Conservation (phyloP, 92 coral and sea anemone genomes). For the Heliopora coerulea region DNA sequence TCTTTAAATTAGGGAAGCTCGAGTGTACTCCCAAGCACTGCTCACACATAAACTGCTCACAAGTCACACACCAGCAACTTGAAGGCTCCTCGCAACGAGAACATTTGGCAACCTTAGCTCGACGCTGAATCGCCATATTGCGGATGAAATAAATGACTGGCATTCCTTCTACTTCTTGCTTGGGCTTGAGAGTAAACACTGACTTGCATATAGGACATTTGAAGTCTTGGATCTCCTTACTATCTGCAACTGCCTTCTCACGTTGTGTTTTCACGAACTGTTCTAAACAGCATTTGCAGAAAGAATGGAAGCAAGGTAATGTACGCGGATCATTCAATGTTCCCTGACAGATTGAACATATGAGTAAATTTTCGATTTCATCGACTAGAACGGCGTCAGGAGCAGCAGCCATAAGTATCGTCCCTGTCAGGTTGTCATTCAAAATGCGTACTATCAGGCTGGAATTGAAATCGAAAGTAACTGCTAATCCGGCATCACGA, state of each 20-base stretch:
- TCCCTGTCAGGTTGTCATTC: too few relatives aligned
- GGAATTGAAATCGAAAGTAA: too few relatives aligned
- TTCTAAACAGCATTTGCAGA: constrained; percentile 22
- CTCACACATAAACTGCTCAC: constrained; percentile 32
- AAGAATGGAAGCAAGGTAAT: constrained; percentile 30
- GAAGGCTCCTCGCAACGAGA: constrained; percentile 8
- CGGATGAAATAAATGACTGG: constrained; percentile 1
- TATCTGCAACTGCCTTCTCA: constrained; percentile 8
- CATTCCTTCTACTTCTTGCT: constrained; percentile 12
- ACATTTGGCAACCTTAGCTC: background rate
- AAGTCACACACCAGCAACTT: constrained; percentile 20
- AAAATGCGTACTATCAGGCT: too few relatives aligned
- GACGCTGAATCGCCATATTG: constrained; percentile 11
- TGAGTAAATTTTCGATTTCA: background rate
- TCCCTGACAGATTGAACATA: constrained; percentile 5
- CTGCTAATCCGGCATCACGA: too few relatives aligned
- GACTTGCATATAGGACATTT: constrained; percentile 19
- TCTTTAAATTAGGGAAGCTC: background rate
- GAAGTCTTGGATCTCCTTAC: constrained; percentile 16
- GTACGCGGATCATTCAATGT: constrained; percentile 28
- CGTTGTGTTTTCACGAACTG: background rate
- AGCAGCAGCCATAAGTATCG: constrained; percentile 28
- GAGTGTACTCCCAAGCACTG: constrained; percentile 15
- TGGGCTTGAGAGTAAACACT: background rate
- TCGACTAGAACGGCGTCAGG: background rate